A percentile compares a stretch with the other conserved stretches of the same genome.
These are phyloP conservation scores for Thunnus albacares DNA, from an alignment of 2,797 vertebrate species.

Conservation along the genomic window DNA sequence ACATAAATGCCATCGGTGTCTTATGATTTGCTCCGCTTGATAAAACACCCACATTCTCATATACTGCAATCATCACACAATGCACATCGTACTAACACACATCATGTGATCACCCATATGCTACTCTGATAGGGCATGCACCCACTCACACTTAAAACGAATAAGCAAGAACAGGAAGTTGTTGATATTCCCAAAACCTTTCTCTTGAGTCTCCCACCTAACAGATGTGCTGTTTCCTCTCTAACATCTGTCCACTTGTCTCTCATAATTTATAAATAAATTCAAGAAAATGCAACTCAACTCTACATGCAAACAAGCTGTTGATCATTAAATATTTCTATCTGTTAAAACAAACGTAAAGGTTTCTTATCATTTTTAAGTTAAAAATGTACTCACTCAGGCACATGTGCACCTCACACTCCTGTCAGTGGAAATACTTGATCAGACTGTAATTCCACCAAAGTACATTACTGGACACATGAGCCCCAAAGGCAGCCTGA, in stretches of 20 bases:
- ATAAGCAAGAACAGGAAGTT: conserved; percentile 18
- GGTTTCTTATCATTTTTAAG: not conserved
- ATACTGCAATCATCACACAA: not conserved
- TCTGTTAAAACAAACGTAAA: not conserved
- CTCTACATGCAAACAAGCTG: conserved; percentile 8
- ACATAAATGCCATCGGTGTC: not conserved
- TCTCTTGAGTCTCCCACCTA: conserved; percentile 13
- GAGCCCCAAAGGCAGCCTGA: conserved; percentile 58
- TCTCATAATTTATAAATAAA: not conserved
- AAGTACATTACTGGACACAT: conserved; percentile 32
- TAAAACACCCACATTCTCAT: not conserved
- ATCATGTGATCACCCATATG: conserved; percentile 9
- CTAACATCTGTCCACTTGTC: conserved; percentile 17
- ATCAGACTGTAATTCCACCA: conserved; percentile 42
- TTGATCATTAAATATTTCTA: not conserved
- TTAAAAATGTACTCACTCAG: conserved; percentile 47
- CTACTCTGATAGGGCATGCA: not conserved
- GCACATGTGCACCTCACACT: conserved; percentile 42
- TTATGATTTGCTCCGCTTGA: not conserved
- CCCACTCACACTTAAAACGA: not conserved
- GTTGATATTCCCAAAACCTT: conserved; percentile 15
- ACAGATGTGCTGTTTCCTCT: conserved; percentile 28
- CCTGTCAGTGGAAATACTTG: conserved; percentile 33
- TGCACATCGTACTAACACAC: conserved; percentile 1
- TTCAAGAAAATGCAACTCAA: not conserved